Evolutionary conservation across 2,113 vertebrate species (phyloP), one percentile per base, ranked within the genome.

Genomic region (Mungos mungo): DNA sequence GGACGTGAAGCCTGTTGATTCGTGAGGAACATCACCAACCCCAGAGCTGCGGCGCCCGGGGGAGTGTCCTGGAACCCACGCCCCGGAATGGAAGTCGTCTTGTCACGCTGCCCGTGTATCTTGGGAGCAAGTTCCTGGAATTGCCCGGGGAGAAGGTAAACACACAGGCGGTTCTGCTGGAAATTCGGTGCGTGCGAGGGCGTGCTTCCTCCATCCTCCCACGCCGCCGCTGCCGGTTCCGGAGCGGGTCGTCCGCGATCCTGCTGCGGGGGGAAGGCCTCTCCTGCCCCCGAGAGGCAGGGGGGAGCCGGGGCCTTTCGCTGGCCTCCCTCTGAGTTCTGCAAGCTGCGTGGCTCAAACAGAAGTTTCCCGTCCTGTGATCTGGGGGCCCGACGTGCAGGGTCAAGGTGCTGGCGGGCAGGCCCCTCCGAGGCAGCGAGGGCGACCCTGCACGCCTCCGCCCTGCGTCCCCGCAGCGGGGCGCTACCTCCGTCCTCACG

Each of bases 81-180:
- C 29, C 18, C 1, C 7, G 9, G 52, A 0, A 5, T 7, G 5
- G 11, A 9, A 23, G 21, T 9, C 29, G 13, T 31, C 33, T 16
- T 16, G 31, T 50, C 2, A 45, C 0, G 7, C 15, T 7, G 69
- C 35, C 11, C 5, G 19, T 1, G 8, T 25, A 31, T n/a, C 83
- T 63, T 41, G n/a, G 68, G 69, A n/a, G 54, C 23, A 33, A 27
- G 13, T 88, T 57, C 45, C 85, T 19, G 11, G 25, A 29, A 27
- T 45, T 21, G 69, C 35, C 1, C 19, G 23, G 86, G 2, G 71
- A n/a, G 5, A 12, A 21, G 29, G 38, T 7, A 33, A 77, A 15
- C 15, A 38, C 15, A 5, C 0, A 3, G 2, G 5, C 10, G 4
- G 6, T 4, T n/a, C 27, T 25, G 38, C 54, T 4, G 15, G 87